Percentiles rank a stretch among this genome's conserved stretches.
phyloP scores from a whole-genome alignment of 2,888 invertebrate species.

The Rhamnusium bicolor region DNA sequence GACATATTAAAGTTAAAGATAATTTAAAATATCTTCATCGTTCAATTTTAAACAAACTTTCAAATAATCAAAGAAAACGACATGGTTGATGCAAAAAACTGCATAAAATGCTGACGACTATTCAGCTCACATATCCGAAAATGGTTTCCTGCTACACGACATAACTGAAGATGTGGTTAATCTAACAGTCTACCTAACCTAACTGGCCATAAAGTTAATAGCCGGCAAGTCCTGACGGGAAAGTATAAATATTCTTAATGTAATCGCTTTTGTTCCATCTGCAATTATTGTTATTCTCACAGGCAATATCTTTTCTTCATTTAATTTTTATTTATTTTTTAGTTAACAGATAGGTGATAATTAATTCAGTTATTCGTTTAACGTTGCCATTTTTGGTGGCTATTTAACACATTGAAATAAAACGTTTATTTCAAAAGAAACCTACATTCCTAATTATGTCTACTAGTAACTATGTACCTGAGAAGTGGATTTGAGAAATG shows the following conservation, averaged over 20 bases:
- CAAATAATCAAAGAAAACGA: no score
- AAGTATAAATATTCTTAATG: conserved; percentile 18
- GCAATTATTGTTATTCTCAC: conserved; percentile 17
- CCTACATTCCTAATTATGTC: no score
- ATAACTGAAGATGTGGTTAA: conserved; percentile 28
- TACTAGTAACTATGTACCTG: no score
- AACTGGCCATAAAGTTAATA: conserved; percentile 34
- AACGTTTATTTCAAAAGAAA: background rate
- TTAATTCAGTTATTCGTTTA: background rate
- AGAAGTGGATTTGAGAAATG: no score
- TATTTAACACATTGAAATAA: background rate
- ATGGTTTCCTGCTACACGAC: conserved; percentile 27
- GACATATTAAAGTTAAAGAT: no score
- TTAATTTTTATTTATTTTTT: conserved; percentile 5
- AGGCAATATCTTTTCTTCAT: background rate
- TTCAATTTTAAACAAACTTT: no score
- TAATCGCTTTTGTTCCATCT: conserved; percentile 5
- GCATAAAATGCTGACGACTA: background rate
- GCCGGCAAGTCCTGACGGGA: conserved; percentile 14
- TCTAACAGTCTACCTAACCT: conserved; percentile 34
- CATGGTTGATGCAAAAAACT: background rate
- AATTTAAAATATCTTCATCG: no score
- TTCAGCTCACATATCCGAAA: conserved; percentile 16
- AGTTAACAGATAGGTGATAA: conserved; percentile 8
- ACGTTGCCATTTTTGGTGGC: background rate